Percentiles rank a stretch among this genome's conserved stretches.
Conservation (phyloP, 2,113 vertebrate species). For the Sardina pilchardus region DNA sequence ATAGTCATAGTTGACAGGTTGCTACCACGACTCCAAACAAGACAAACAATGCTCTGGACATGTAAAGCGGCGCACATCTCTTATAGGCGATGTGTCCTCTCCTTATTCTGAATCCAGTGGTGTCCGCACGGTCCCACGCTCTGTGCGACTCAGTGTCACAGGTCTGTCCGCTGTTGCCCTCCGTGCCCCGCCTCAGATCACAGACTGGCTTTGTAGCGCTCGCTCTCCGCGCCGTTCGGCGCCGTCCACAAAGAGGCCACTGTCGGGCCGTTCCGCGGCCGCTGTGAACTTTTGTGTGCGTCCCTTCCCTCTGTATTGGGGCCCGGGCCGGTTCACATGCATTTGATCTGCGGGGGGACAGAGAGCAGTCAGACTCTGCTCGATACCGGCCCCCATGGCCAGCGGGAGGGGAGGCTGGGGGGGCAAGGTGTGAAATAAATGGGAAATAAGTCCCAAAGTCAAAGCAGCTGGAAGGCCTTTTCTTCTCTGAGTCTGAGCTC, state of each 20-base stretch:
- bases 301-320: neutral
- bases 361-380: constrained; percentile 28
- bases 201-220: neutral
- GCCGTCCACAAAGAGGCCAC: constrained; percentile 13
- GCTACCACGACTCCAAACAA: neutral
- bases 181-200: neutral
- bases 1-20: neutral
- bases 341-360: constrained; percentile 27
- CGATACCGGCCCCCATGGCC: constrained; percentile 22
- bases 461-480: constrained; percentile 53
- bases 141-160: neutral
- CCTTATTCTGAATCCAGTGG: neutral
- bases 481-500: constrained; percentile 50
- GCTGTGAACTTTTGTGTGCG: constrained; percentile 30
- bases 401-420: constrained; percentile 21
- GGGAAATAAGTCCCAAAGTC: constrained; percentile 57
- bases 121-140: neutral
- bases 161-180: neutral
- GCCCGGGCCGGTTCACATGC: constrained; percentile 26
- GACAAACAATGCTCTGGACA: neutral
- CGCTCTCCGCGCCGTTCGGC: neutral
- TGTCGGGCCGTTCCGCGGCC: constrained; percentile 21
- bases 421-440: constrained; percentile 54
- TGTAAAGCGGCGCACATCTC: neutral
- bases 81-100: neutral